These are phyloP conservation scores for Micronycteris hirsuta DNA, from an alignment of 2,113 vertebrate genomes.

Conservation along the genomic window DNA sequence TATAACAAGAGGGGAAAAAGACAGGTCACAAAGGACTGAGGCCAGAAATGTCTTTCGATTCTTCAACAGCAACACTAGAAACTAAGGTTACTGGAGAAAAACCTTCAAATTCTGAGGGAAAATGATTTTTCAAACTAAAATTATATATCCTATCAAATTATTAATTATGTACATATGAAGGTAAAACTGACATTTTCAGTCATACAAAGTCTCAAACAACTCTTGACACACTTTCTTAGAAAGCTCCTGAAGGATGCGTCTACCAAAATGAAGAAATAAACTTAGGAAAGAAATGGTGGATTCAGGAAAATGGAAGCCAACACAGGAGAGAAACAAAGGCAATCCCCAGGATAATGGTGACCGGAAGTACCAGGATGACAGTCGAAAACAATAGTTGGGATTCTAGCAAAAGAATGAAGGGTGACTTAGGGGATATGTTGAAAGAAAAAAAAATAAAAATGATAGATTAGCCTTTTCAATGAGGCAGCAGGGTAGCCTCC, in stretches of 20 bases:
- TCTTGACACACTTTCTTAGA: background rate
- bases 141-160: background rate
- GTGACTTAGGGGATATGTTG: background rate
- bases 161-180: background rate
- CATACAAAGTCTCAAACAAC: background rate
- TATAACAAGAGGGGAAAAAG: background rate
- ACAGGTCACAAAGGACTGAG: background rate
- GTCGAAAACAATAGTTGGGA: background rate
- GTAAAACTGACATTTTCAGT: background rate
- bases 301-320: background rate
- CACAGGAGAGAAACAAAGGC: background rate
- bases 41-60: background rate
- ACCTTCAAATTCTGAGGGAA: background rate
- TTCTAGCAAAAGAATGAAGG: background rate
- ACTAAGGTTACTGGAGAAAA: background rate
- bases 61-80: background rate
- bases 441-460: background rate
- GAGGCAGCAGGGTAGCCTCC: too few species aligned
- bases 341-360: background rate
- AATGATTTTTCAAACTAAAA: constrained; percentile 12
- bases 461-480: background rate
- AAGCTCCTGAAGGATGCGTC: background rate
- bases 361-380: background rate
- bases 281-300: background rate
- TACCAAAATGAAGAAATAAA: background rate